phyloP scores from a whole-genome alignment of 2,888 invertebrate species.

The Uloborus plumipes region DNA sequence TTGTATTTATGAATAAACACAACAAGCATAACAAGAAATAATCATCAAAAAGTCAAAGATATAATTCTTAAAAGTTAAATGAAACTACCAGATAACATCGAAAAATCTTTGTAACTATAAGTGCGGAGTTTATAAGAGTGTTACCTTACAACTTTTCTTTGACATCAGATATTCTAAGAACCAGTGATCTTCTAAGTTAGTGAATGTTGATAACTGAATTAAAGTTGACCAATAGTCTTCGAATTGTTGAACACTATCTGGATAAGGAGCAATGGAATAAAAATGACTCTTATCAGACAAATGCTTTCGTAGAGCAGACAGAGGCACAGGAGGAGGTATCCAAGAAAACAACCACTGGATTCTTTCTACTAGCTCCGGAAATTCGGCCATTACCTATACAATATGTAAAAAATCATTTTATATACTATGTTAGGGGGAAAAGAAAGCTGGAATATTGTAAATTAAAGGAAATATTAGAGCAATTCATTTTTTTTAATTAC shows the following conservation, averaged over 20 bases:
- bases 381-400: conserved; percentile 52
- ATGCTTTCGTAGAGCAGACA: conserved; percentile 3
- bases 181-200: conserved; percentile 67
- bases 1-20: no score
- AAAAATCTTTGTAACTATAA: no score
- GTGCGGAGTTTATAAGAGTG: no score
- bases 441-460: no score
- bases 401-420: no score
- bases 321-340: conserved; percentile 34
- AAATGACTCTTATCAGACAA: conserved; percentile 21
- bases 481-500: no score
- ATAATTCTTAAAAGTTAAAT: no score
- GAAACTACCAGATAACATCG: no score
- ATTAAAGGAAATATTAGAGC: no score
- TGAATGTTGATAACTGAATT: conserved; percentile 51
- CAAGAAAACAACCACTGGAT: conserved; percentile 63
- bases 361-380: conserved; percentile 24
- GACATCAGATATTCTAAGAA: conserved; percentile 66
- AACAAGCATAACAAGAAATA: no score
- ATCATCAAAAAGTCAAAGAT: no score
- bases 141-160: conserved; percentile 48
- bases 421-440: no score
- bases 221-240: conserved; percentile 57
- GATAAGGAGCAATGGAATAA: conserved; percentile 58
- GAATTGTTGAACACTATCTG: conserved; percentile 36